These are phyloP conservation scores for Halyomorpha halys DNA, from an alignment of 1,140 invertebrate species.

Conservation along the genomic window DNA sequence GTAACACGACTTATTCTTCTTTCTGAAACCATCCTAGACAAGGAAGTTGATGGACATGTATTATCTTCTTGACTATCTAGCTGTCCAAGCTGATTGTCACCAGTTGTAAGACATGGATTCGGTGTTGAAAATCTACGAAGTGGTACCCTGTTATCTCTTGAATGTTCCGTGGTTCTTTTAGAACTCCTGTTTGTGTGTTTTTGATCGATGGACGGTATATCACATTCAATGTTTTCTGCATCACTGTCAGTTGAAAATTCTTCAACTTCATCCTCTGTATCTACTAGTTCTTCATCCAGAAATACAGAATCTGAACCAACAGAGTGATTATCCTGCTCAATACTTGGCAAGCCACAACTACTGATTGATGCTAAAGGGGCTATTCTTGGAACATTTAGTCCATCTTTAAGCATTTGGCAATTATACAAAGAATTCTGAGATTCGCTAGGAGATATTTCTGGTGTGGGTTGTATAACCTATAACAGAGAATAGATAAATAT, in stretches of 20 bases:
- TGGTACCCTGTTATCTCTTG: constrained; percentile 4
- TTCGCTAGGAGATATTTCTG: constrained; percentile 65
- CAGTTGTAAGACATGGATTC: background rate
- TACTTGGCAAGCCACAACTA: constrained; percentile 48
- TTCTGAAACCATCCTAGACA: constrained; percentile 5
- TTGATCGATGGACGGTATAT: constrained; percentile 18
- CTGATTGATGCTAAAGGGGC: constrained; percentile 68
- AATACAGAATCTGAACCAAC: constrained; percentile 65
- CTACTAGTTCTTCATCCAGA: constrained; percentile 44
- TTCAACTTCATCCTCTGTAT: constrained; percentile 68
- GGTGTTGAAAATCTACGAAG: constrained; percentile 27
- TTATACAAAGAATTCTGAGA: constrained; percentile 50
- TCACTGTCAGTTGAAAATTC: constrained; percentile 71
- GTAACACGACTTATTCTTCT: constrained; percentile 4
- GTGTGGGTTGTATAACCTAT: constrained; percentile 61
- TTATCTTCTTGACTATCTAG: constrained; percentile 17
- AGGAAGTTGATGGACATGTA: constrained; percentile 14
- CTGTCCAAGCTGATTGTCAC: constrained; percentile 15
- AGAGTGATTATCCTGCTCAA: constrained; percentile 36
- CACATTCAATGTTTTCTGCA: constrained; percentile 31
- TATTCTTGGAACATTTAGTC: constrained; percentile 35
- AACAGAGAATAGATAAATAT: constrained; percentile 16
- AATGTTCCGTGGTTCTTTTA: constrained; percentile 19
- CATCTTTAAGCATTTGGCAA: constrained; percentile 29
- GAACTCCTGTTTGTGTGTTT: constrained; percentile 5